These are phyloP conservation scores for Acronicta psi DNA, from an alignment of 2,888 invertebrate species.

Conservation along the genomic window DNA sequence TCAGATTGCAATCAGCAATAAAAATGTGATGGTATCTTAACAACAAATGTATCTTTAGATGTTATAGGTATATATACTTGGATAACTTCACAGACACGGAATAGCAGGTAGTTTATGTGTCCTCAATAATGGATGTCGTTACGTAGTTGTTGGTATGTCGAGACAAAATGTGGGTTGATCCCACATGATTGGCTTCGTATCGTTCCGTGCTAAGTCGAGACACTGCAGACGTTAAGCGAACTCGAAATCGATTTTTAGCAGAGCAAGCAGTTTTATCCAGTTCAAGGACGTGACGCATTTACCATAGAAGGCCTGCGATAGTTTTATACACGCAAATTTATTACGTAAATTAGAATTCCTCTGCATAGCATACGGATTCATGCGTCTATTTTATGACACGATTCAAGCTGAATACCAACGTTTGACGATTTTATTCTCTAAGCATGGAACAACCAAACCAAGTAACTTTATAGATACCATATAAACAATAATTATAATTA, in stretches of 20 bases:
- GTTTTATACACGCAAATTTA: conserved; percentile 39
- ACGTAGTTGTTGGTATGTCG: conserved; percentile 18
- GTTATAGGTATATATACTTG: too few relatives aligned
- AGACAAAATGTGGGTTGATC: conserved; percentile 47
- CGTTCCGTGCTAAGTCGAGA: conserved; percentile 29
- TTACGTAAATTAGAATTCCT: conserved; percentile 30
- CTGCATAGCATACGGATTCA: conserved; percentile 3
- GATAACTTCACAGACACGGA: conserved; percentile 23
- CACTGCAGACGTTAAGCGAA: conserved; percentile 37
- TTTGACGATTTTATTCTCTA: conserved; percentile 13
- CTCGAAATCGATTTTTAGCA: conserved; percentile 62
- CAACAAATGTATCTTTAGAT: not conserved
- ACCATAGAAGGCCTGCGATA: conserved; percentile 42
- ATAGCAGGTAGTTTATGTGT: conserved; percentile 31
- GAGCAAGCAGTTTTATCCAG: conserved; percentile 51
- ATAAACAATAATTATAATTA: too few relatives aligned
- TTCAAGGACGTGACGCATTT: conserved; percentile 61
- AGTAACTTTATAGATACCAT: too few relatives aligned
- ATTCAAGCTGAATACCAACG: conserved; percentile 13
- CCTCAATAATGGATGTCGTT: conserved; percentile 16
- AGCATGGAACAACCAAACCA: not conserved
- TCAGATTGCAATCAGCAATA: conserved; percentile 32
- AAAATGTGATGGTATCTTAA: conserved; percentile 22
- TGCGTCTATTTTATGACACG: conserved; percentile 10
- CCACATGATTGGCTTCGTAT: conserved; percentile 39